Conservation (phyloP, 2,797 vertebrate genomes). For the Antennarius maculatus region DNA sequence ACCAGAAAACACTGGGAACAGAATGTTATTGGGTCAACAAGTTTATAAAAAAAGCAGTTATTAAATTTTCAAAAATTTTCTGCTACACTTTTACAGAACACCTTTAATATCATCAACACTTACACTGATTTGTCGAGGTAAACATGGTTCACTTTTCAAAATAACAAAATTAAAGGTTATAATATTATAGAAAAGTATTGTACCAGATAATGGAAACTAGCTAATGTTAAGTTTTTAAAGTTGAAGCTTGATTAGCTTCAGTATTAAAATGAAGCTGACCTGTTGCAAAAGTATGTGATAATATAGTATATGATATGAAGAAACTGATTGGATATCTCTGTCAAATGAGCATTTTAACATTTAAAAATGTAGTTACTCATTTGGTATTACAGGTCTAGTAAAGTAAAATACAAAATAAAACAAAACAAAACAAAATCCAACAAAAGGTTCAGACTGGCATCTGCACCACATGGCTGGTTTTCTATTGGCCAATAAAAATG, state of each 20-base stretch:
- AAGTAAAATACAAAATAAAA: conserved; percentile 2
- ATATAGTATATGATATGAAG: background rate
- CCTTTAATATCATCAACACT: too few species aligned
- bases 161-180: too few species aligned
- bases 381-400: background rate
- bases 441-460: background rate
- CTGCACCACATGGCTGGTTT: conserved; percentile 16
- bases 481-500: conserved; percentile 18
- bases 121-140: too few species aligned
- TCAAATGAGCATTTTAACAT: background rate
- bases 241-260: background rate
- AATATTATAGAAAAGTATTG: background rate
- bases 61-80: background rate
- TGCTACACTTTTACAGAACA: too few species aligned
- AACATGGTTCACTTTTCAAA: too few species aligned
- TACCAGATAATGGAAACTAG: background rate
- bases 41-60: background rate
- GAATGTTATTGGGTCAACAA: background rate
- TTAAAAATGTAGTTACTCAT: background rate
- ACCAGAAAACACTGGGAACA: background rate
- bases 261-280: conserved; percentile 3
- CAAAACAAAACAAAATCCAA: background rate
- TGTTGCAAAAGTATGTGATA: background rate
- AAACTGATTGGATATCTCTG: background rate
- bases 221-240: too few species aligned